Evolutionary conservation across 2,113 vertebrate species (phyloP).

Genomic region (Nycticryphes semicollaris): DNA sequence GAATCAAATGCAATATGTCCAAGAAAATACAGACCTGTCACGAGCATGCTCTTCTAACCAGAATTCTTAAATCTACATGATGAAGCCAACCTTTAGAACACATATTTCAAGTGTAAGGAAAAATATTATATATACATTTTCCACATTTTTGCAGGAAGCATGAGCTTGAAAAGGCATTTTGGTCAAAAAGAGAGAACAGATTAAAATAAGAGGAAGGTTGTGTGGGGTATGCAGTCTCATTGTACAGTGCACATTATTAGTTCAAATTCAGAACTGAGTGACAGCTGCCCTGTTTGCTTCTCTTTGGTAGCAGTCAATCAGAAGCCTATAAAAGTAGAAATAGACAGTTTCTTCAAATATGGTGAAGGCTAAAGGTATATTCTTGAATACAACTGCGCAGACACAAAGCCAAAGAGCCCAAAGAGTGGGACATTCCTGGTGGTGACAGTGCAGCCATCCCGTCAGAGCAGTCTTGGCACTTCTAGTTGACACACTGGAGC

Average conservation of each 20-base stretch:
- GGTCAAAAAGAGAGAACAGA: not conserved
- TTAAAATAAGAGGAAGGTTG: not conserved
- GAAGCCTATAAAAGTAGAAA: not conserved
- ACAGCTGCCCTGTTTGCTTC: not conserved
- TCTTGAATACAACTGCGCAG: not conserved
- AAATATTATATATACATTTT: not conserved
- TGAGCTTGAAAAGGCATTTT: not conserved
- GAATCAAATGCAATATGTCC: conserved; percentile 52
- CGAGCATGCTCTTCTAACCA: not conserved
- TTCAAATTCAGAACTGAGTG: not conserved
- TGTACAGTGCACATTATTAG: not conserved
- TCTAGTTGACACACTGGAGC: not conserved
- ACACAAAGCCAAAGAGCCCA: not conserved
- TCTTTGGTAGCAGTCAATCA: not conserved
- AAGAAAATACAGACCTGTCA: conserved; percentile 38
- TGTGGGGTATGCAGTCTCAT: not conserved
- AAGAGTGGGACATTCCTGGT: not conserved
- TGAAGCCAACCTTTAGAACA: not conserved
- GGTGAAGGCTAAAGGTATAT: not conserved
- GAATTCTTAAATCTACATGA: conserved; percentile 11
- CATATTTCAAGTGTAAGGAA: not conserved
- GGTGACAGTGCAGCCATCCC: not conserved
- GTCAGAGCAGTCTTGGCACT: not conserved
- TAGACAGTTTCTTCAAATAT: not conserved
- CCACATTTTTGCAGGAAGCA: not conserved